Base-by-base conservation (phyloP, 2,797 vertebrate species). In the Poliocrania exsul region DNA sequence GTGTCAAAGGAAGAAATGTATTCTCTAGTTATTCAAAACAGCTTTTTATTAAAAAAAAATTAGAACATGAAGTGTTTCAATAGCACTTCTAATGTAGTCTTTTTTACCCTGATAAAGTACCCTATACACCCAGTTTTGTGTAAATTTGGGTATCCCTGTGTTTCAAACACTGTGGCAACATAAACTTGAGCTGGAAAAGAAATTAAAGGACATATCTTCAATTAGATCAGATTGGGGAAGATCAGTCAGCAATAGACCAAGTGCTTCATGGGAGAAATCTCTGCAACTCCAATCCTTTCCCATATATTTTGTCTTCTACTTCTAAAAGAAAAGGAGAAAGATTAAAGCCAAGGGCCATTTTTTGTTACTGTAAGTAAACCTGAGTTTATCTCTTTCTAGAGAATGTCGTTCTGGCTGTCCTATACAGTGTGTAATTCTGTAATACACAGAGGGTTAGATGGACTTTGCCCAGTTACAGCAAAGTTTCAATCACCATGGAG, bases 361-460 rank as follows among this genome's bases (percentile, higher is more conserved):
- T 71, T 70, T 78, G 25, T 31, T 71, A 16, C 2, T 9, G 31
- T 44, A 51, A 23, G 3, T 65, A 64, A 81, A 74, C 20, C 67
- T 5, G 16, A 69, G 18, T 44, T 24, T 56, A 0, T 28, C 38
- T 89, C 60, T 78, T 89, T 53, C 49, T 42, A 11, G 28, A 67
- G 11, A 66, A 77, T 9, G 40, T 19, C 6, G 51, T 62, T 82
- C 54, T 85, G 33, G 28, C 4, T 6, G 3, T 44, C 62, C 67
- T 47, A 9, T 29, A 17, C 69, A 80, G 54, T 20, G 4, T 28
- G 0, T 38, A 67, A 64, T 50, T 58, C 74, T 57, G 40, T 44
- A 82, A 60, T 10, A 67, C 0, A 0, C 16, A 82, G 37, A 80
- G 16, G 18, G 1, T 42, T 60, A 33, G 40, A 35, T 14, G n/a